Evolutionary conservation across 2,888 invertebrate species (phyloP).

Genomic region (Aquatica leii): DNA sequence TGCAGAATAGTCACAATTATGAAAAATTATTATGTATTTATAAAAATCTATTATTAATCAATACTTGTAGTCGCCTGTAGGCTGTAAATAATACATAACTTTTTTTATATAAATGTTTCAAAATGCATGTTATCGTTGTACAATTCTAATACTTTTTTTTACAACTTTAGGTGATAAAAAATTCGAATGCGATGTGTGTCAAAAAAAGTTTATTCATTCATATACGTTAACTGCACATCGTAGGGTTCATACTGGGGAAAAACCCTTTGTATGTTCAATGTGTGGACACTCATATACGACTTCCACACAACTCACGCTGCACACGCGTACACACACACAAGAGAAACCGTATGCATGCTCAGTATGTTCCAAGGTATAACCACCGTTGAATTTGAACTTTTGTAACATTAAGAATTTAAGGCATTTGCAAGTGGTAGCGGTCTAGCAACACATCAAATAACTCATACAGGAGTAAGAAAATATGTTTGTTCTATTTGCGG

Average conservation of each 20-base stretch:
- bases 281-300: conserved; percentile 49
- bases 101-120: too few relatives aligned
- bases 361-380: conserved; percentile 46
- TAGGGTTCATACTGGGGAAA: conserved; percentile 48
- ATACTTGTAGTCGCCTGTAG: too few relatives aligned
- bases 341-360: conserved; percentile 49
- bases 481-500: conserved; percentile 47
- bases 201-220: conserved; percentile 47
- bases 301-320: conserved; percentile 48
- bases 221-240: conserved; percentile 48
- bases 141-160: conserved; percentile 17
- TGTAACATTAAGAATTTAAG: conserved; percentile 31
- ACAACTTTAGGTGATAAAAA: conserved; percentile 48
- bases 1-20: too few relatives aligned
- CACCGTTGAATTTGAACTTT: background rate
- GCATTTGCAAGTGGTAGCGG: conserved; percentile 46
- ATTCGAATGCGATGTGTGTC: conserved; percentile 46
- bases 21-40: too few relatives aligned
- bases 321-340: conserved; percentile 47
- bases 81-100: too few relatives aligned
- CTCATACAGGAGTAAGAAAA: conserved; percentile 48
- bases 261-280: conserved; percentile 47
- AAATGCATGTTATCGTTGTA: too few relatives aligned
- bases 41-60: too few relatives aligned
- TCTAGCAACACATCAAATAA: conserved; percentile 46